Evolutionary conservation across 2,888 invertebrate species (phyloP).

Genomic region (Ptychoptera contaminata): DNA sequence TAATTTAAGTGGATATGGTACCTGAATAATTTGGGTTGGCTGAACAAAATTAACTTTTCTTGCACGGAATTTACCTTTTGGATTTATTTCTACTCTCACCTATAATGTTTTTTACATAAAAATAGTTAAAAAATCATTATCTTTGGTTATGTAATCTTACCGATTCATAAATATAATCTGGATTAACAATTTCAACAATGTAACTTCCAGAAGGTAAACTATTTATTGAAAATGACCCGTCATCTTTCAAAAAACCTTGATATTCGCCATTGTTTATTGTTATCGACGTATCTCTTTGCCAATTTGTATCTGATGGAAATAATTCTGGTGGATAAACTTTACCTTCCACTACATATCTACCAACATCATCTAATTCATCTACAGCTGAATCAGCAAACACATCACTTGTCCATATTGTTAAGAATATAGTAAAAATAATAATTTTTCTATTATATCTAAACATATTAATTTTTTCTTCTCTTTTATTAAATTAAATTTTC

Average conservation of each 20-base stretch:
- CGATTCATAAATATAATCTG: constrained; percentile 85
- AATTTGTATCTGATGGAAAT: constrained; percentile 38
- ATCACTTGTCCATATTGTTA: neutral
- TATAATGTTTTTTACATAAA: constrained; percentile 5
- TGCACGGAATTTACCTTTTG: constrained; percentile 91
- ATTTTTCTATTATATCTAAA: too few species aligned
- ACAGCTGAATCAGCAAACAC: constrained; percentile 8
- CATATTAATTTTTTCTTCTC: too few species aligned
- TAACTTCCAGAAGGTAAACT: constrained; percentile 87
- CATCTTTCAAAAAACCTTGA: constrained; percentile 75
- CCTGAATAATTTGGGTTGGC: constrained; percentile 74
- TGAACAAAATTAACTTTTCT: constrained; percentile 89
- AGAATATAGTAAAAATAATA: too few species aligned
- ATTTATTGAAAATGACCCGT: constrained; percentile 79
- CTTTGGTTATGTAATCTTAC: constrained; percentile 26
- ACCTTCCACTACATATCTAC: constrained; percentile 63
- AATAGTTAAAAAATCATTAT: neutral
- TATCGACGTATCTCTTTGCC: constrained; percentile 62
- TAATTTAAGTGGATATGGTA: constrained; percentile 84
- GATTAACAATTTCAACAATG: constrained; percentile 80
- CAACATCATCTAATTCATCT: constrained; percentile 31
- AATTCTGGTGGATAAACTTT: constrained; percentile 60
- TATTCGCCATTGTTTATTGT: constrained; percentile 82
- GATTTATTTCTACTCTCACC: constrained; percentile 84
- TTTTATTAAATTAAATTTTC: too few species aligned